These are phyloP conservation scores for Zootoca vivipara DNA, from an alignment of 2,113 vertebrate species.

Conservation along the genomic window DNA sequence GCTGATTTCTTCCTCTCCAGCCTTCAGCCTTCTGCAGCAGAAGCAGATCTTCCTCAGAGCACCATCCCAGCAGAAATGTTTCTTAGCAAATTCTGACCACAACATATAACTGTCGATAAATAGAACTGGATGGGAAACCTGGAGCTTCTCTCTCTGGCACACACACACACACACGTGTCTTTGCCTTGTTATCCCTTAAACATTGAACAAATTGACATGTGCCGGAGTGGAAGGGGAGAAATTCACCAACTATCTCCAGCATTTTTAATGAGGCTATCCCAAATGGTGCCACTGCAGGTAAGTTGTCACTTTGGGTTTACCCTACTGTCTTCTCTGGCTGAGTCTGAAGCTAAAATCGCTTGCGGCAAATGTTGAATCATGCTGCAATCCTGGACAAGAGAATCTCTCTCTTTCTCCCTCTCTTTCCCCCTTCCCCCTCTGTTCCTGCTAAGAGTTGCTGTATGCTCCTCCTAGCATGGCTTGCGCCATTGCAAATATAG, in stretches of 20 bases:
- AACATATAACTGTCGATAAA: not conserved
- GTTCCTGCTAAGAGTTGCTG: not conserved
- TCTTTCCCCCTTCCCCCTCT: not conserved
- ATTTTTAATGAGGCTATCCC: slow-evolving; percentile 36
- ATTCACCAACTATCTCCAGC: not conserved
- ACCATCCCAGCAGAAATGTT: not conserved
- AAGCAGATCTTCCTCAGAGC: not conserved
- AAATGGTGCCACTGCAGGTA: slow-evolving; percentile 25
- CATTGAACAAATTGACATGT: not conserved
- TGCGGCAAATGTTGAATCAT: slow-evolving; percentile 20
- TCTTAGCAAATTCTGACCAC: not conserved
- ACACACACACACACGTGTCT: not conserved
- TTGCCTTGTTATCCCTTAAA: not conserved
- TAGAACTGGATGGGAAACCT: too few species aligned
- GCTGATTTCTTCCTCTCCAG: not conserved
- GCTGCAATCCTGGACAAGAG: not conserved
- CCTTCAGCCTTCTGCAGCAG: not conserved
- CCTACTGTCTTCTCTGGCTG: slow-evolving; percentile 11
- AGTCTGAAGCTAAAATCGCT: slow-evolving; percentile 18
- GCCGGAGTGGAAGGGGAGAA: not conserved
- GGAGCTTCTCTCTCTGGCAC: not conserved
- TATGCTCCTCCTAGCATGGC: not conserved
- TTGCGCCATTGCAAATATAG: not conserved
- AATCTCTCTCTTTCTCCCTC: not conserved
- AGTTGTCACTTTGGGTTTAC: slow-evolving; percentile 37